Conservation (phyloP, 2,888 invertebrate genomes). For the Sinohyriopsis cumingii region DNA sequence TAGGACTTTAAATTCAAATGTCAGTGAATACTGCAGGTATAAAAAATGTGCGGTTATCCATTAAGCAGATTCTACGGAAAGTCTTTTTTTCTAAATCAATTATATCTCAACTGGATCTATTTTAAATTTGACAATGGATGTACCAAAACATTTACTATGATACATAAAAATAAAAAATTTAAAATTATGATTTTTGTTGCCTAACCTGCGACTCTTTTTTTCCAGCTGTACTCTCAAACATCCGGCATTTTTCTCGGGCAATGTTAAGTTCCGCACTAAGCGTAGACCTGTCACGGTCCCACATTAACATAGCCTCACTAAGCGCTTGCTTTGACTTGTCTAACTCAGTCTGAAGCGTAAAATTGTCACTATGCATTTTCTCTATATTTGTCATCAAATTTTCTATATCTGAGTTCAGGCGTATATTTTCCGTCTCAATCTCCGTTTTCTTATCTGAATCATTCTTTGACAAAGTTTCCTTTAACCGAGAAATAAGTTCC, state of each 20-base stretch:
- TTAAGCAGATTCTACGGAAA: too few species aligned
- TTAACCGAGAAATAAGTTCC: constrained; percentile 41
- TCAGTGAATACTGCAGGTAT: too few species aligned
- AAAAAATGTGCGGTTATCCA: too few species aligned
- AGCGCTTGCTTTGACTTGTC: constrained; percentile 52
- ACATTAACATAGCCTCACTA: constrained; percentile 53
- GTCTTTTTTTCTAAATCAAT: too few species aligned
- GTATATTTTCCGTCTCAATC: constrained; percentile 52
- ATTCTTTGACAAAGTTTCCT: constrained; percentile 37
- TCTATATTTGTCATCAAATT: constrained; percentile 55
- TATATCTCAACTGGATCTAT: too few species aligned
- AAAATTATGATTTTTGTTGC: too few species aligned
- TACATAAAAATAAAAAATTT: too few species aligned
- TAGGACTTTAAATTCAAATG: too few species aligned
- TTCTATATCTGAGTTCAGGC: constrained; percentile 51
- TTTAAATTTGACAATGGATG: too few species aligned
- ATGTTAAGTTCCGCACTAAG: constrained; percentile 44
- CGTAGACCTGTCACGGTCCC: constrained; percentile 52
- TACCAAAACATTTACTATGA: too few species aligned
- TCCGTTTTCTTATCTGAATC: constrained; percentile 48
- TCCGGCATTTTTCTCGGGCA: constrained; percentile 49
- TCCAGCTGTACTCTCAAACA: constrained; percentile 46
- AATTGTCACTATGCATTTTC: constrained; percentile 50
- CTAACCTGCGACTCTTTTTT: constrained; percentile 36
- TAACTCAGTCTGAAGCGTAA: constrained; percentile 49